Conservation (phyloP, 2,888 invertebrate species). For the Cacoxenus indagator region DNA sequence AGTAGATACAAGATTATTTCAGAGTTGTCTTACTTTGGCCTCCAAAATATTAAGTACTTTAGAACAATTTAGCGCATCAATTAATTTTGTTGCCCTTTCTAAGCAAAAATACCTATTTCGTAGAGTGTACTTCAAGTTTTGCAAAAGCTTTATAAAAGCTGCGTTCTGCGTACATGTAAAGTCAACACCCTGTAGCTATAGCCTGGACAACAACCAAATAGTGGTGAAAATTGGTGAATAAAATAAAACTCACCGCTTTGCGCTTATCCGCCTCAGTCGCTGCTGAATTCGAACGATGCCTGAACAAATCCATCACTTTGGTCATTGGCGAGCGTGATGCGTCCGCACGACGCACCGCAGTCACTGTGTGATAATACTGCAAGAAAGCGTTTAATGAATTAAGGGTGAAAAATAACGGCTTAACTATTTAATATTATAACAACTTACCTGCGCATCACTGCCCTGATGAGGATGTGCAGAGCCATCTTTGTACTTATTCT, state of each 20-base stretch:
- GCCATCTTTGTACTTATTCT: constrained; percentile 75
- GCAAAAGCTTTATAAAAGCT: constrained; percentile 5
- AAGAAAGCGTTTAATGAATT: constrained; percentile 18
- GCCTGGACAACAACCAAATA: background rate
- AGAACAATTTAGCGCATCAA: no score
- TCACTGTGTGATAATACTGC: constrained; percentile 82
- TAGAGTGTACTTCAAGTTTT: background rate
- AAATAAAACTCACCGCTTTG: constrained; percentile 75
- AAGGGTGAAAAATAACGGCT: background rate
- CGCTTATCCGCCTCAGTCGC: constrained; percentile 79
- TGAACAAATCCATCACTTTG: constrained; percentile 93
- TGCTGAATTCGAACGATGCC: constrained; percentile 80
- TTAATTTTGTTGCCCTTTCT: no score
- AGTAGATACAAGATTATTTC: no score
- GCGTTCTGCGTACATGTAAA: background rate
- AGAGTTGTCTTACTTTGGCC: no score
- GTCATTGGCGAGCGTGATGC: constrained; percentile 83
- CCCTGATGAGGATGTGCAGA: constrained; percentile 81
- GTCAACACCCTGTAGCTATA: background rate
- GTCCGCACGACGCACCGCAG: constrained; percentile 76
- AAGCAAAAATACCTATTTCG: no score
- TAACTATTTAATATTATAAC: no score
- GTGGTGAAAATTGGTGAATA: background rate
- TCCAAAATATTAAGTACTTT: no score
- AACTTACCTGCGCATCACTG: constrained; percentile 70